Evolutionary conservation across 2,888 invertebrate genomes (phyloP).

Genomic region (Acanthococcus lagerstroemiae): DNA sequence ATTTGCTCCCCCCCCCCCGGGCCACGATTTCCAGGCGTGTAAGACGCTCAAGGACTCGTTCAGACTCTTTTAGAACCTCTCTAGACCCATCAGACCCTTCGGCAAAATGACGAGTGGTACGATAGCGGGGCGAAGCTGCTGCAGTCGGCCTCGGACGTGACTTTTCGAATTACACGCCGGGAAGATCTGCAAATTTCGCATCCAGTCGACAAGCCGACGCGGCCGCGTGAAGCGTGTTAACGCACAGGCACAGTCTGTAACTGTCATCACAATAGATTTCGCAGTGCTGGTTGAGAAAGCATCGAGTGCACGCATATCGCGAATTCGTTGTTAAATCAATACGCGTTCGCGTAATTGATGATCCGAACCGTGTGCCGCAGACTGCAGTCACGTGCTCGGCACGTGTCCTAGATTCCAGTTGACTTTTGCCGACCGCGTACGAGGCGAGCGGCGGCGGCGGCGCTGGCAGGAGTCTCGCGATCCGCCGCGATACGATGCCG

Average conservation of each 20-base stretch:
- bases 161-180: too few relatives aligned
- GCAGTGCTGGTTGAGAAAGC: neutral
- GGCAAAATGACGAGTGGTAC: too few relatives aligned
- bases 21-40: too few relatives aligned
- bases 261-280: neutral
- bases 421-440: neutral
- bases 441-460: too few relatives aligned
- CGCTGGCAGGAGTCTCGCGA: too few relatives aligned
- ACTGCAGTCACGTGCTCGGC: neutral
- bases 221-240: neutral
- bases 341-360: neutral
- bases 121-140: too few relatives aligned
- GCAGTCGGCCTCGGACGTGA: too few relatives aligned
- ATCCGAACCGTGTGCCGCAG: neutral
- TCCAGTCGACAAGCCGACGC: neutral
- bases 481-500: too few relatives aligned
- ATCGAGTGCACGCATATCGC: neutral
- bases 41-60: too few relatives aligned
- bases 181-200: neutral
- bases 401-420: neutral
- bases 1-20: too few relatives aligned
- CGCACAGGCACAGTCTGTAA: neutral
- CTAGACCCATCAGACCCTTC: too few relatives aligned
- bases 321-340: neutral
- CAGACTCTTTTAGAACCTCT: too few relatives aligned